Conservation (phyloP, 2,888 invertebrate species). For the Andrena hattorfiana region DNA sequence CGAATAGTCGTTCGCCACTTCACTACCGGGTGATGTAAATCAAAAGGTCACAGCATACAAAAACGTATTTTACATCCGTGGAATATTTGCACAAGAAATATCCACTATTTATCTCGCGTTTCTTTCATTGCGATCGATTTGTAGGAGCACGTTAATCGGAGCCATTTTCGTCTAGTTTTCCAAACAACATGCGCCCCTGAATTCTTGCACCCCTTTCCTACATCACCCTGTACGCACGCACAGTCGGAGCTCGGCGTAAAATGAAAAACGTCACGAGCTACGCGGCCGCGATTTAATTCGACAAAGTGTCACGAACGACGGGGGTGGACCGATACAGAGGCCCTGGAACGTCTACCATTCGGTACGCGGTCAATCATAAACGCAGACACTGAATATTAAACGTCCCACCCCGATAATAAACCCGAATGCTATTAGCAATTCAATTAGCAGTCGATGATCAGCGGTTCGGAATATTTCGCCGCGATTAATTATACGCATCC, state of each 20-base stretch:
- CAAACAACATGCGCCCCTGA: neutral
- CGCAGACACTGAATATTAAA: conserved; percentile 67
- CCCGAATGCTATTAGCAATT: conserved; percentile 71
- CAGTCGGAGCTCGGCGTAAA: neutral
- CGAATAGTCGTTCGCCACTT: too few relatives aligned
- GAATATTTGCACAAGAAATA: too few relatives aligned
- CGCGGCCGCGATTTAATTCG: conserved; percentile 21
- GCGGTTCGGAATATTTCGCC: conserved; percentile 70
- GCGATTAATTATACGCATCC: conserved; percentile 68
- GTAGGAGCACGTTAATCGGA: too few relatives aligned
- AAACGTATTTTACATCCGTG: too few relatives aligned
- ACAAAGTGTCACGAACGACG: conserved; percentile 13
- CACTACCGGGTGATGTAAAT: too few relatives aligned
- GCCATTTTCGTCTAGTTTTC: too few relatives aligned
- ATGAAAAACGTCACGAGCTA: conserved; percentile 21
- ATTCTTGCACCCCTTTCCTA: neutral
- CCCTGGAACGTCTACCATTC: conserved; percentile 6
- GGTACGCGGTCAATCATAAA: conserved; percentile 58
- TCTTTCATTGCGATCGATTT: too few relatives aligned
- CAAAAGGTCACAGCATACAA: too few relatives aligned
- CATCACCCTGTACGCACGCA: too few relatives aligned
- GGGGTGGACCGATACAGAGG: neutral
- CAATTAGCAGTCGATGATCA: conserved; percentile 70
- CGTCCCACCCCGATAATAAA: conserved; percentile 64
- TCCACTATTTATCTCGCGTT: too few relatives aligned